These are phyloP conservation scores for Octopus sinensis DNA, from an alignment of 1,140 invertebrate genomes.

Conservation along the genomic window DNA sequence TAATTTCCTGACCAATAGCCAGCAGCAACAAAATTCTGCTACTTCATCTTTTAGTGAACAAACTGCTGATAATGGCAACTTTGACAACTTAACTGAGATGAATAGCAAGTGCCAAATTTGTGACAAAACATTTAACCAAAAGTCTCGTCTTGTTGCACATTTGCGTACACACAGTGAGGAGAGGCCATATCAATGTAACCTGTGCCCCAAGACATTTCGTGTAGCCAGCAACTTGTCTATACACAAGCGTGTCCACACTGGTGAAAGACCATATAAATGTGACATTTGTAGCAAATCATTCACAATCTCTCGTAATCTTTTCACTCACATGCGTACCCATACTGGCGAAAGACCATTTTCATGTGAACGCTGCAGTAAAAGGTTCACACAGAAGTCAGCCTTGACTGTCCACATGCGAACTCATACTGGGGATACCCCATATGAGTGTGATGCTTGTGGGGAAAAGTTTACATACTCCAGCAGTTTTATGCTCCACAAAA, in stretches of 20 bases:
- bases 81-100: background rate
- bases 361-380: conserved; percentile 14
- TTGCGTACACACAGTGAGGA: conserved; percentile 54
- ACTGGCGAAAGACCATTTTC: conserved; percentile 28
- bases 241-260: conserved; percentile 54
- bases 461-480: conserved; percentile 48
- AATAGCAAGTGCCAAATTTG: conserved; percentile 29
- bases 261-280: conserved; percentile 53
- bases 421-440: conserved; percentile 49
- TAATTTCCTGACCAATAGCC: background rate
- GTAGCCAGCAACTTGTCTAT: conserved; percentile 37
- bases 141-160: conserved; percentile 59
- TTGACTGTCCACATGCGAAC: conserved; percentile 43
- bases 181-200: conserved; percentile 50
- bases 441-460: conserved; percentile 53
- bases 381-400: conserved; percentile 27
- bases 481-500: conserved; percentile 44
- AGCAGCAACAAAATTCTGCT: background rate
- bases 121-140: conserved; percentile 52
- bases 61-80: too few species aligned
- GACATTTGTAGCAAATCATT: conserved; percentile 50
- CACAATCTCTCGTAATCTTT: conserved; percentile 64
- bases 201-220: conserved; percentile 47
- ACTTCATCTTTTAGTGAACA: background rate
- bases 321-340: conserved; percentile 91